A percentile compares a stretch with the other conserved stretches of the same genome.
Evolutionary conservation across 2,797 vertebrate species (phyloP).

Genomic region (Pagetopsis macropterus): DNA sequence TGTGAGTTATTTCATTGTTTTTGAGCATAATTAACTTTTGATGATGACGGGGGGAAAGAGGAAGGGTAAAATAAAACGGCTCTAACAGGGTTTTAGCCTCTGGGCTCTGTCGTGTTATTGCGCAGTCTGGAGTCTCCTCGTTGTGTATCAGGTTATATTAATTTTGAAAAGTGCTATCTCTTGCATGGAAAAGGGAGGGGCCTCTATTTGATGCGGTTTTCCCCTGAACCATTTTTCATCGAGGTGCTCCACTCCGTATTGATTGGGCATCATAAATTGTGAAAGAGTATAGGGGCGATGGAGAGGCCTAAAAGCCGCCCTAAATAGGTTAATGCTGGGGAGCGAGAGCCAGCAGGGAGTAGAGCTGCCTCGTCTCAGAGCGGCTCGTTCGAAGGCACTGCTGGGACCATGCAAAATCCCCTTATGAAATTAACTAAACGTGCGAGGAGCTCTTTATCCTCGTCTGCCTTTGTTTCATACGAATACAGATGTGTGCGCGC

Average conservation of each 20-base stretch:
- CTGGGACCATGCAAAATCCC: constrained; percentile 66
- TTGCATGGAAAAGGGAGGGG: constrained; percentile 25
- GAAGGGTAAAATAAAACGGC: constrained; percentile 62
- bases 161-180: constrained; percentile 62
- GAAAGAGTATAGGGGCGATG: constrained; percentile 73
- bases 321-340: constrained; percentile 74
- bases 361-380: constrained; percentile 54
- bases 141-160: constrained; percentile 65
- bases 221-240: constrained; percentile 66
- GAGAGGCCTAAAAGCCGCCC: constrained; percentile 69
- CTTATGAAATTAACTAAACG: constrained; percentile 70
- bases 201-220: constrained; percentile 53
- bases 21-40: constrained; percentile 74
- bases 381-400: constrained; percentile 54
- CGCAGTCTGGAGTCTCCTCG: constrained; percentile 38
- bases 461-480: constrained; percentile 64
- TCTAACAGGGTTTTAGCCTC: constrained; percentile 61
- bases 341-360: constrained; percentile 49
- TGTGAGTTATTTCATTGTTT: constrained; percentile 74
- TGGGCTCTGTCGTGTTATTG: constrained; percentile 29
- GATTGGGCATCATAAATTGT: constrained; percentile 82
- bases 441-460: constrained; percentile 50
- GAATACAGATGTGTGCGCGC: constrained; percentile 33
- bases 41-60: constrained; percentile 53
- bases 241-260: constrained; percentile 79